phyloP scores from a whole-genome alignment of 92 coral and sea anemone genomes.

The Anthopleura xanthogrammica region DNA sequence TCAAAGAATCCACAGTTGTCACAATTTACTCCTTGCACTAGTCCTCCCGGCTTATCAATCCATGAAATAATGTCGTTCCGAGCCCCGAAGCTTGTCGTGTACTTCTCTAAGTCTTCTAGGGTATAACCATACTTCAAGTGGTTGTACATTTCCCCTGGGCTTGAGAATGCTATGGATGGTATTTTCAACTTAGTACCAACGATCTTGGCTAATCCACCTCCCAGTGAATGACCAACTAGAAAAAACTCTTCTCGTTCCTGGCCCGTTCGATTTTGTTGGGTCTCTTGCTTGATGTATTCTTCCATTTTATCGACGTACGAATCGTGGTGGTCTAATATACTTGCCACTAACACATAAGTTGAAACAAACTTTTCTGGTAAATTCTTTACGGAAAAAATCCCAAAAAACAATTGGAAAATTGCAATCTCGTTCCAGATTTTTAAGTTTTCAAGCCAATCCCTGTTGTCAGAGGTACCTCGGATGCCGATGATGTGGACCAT shows the following conservation, averaged over 20 bases:
- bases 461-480: constrained; percentile 45
- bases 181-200: constrained; percentile 52
- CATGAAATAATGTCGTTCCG: constrained; percentile 63
- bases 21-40: constrained; percentile 64
- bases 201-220: constrained; percentile 73
- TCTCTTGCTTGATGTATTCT: constrained; percentile 13
- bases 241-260: constrained; percentile 22
- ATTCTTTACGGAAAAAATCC: constrained; percentile 52
- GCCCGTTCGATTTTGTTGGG: neutral
- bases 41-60: constrained; percentile 66
- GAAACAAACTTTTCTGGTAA: constrained; percentile 53
- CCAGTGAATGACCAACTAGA: constrained; percentile 65
- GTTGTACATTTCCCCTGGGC: constrained; percentile 69
- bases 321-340: constrained; percentile 49
- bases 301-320: constrained; percentile 32
- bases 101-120: constrained; percentile 49
- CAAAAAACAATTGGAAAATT: constrained; percentile 59
- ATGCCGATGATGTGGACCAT: constrained; percentile 51
- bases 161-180: constrained; percentile 48
- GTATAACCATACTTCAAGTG: constrained; percentile 52
- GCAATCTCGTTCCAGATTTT: constrained; percentile 73
- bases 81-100: constrained; percentile 62
- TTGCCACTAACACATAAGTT: constrained; percentile 34
- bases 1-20: constrained; percentile 33
- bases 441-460: constrained; percentile 65